These are phyloP conservation scores for Caprella mutica DNA, from an alignment of 2,888 invertebrate species.

Conservation along the genomic window DNA sequence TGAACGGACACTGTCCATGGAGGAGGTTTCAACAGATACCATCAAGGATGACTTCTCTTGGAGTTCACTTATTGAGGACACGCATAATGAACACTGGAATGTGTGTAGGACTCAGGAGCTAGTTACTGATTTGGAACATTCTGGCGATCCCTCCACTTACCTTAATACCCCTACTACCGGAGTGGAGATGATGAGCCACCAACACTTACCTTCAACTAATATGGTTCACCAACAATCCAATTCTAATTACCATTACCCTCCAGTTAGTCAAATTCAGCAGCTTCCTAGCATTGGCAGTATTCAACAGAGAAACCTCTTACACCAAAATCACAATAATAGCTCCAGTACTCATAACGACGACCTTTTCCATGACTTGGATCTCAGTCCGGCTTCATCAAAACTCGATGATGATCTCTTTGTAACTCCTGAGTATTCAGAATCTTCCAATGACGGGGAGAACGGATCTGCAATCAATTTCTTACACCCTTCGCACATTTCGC, in stretches of 20 bases:
- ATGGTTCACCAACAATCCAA: background rate
- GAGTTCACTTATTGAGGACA: conserved; percentile 23
- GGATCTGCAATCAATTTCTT: conserved; percentile 8
- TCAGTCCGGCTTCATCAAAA: conserved; percentile 32
- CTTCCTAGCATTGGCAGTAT: conserved; percentile 7
- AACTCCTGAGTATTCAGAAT: conserved; percentile 31
- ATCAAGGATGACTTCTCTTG: conserved; percentile 27
- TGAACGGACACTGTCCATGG: conserved; percentile 5
- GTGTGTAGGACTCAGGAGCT: conserved; percentile 26
- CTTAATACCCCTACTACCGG: conserved; percentile 18
- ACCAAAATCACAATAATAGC: background rate
- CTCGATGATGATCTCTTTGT: conserved; percentile 32
- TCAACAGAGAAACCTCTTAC: background rate
- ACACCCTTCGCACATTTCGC: too few species aligned
- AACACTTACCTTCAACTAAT: background rate
- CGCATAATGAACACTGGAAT: conserved; percentile 26
- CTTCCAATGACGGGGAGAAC: conserved; percentile 31
- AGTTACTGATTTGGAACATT: conserved; percentile 28
- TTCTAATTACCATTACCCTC: background rate
- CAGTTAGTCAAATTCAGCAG: background rate
- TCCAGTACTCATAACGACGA: conserved; percentile 2
- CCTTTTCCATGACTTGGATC: conserved; percentile 24
- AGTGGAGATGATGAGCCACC: background rate
- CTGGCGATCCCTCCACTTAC: conserved; percentile 33
- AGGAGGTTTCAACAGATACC: conserved; percentile 11